Conservation (phyloP, 2,113 vertebrate species). For the Odocoileus hemionus region DNA sequence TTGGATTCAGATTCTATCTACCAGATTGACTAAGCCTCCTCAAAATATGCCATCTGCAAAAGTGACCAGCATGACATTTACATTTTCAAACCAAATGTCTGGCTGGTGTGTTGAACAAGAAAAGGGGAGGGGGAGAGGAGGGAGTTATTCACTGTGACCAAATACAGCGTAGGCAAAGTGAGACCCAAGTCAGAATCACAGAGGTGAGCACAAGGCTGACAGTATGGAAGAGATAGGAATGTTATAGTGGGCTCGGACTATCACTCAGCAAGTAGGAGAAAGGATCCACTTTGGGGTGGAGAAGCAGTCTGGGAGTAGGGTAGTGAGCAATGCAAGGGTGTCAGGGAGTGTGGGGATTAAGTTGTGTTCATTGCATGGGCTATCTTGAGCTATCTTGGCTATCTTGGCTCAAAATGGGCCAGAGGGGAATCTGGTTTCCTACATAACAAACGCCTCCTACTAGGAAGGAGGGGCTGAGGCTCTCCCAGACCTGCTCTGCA, state of each 20-base stretch:
- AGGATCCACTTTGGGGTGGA: not conserved
- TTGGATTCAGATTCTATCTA: not conserved
- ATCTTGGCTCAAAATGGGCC: not conserved
- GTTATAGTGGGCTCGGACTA: not conserved
- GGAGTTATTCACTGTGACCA: not conserved
- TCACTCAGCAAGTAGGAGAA: not conserved
- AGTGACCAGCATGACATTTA: constrained; percentile 7
- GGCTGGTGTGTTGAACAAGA: not conserved
- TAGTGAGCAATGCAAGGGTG: not conserved
- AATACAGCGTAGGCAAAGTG: not conserved
- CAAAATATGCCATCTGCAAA: not conserved
- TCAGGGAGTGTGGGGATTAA: not conserved
- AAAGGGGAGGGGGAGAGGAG: not conserved
- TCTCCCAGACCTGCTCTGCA: not conserved
- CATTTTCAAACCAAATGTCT: not conserved
- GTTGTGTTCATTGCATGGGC: not conserved
- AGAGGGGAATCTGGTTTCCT: not conserved
- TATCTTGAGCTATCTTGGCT: too few relatives aligned
- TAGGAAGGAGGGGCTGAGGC: not conserved
- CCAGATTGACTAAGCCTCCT: not conserved
- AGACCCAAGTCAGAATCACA: not conserved
- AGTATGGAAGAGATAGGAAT: not conserved
- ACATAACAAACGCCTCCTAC: not conserved
- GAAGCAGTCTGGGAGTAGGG: not conserved
- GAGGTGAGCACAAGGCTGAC: not conserved